Evolutionary conservation across 2,888 invertebrate species (phyloP), one percentile per base, ranked within the genome.

Genomic region (Agonopterix arenella): DNA sequence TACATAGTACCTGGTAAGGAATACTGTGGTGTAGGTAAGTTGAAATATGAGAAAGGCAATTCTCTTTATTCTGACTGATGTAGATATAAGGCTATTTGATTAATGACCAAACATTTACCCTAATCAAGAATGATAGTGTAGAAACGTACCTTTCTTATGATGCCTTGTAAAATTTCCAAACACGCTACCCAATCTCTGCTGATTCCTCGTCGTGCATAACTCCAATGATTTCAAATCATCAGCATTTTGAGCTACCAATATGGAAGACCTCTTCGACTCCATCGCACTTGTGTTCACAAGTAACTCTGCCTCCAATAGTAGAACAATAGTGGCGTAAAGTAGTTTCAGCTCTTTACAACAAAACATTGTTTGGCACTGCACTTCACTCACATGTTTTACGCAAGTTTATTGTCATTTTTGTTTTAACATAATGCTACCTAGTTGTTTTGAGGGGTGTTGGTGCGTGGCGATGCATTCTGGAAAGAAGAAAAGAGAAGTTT

Each of bases 331-430:
- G 54, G 81, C 84, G 64, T 85, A 88, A 72, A 88, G 76, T 80
- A 88, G 69, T 76, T 85, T 84, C 44, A 85, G 81, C 80, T 81
- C 81, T 80, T 77, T 82, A 80, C 81, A 80, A 80, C 79, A 84
- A 83, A 77, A 80, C 89, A 89, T 89, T 83, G 86, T 88, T 83
- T 85, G 85, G 81, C 83, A 86, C 88, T 77, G 56, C 52, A 57
- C 63, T 63, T 58, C 68, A 66, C 68, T 62, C 72, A 60, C 58
- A 59, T 54, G 68, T 64, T 56, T 62, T 72, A 80, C 86, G 85
- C 68, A 88, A 74, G 72, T 88, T 88, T 71, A 86, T 88, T 77
- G 86, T 89, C 88, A 88, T 84, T 73, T 73, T 84, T 80, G 53
- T 55, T 53, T 52, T 64, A 59, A 64, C 68, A 50, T 51, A 37